phyloP scores from a whole-genome alignment of 2,797 vertebrate genomes.

The Helostoma temminkii region DNA sequence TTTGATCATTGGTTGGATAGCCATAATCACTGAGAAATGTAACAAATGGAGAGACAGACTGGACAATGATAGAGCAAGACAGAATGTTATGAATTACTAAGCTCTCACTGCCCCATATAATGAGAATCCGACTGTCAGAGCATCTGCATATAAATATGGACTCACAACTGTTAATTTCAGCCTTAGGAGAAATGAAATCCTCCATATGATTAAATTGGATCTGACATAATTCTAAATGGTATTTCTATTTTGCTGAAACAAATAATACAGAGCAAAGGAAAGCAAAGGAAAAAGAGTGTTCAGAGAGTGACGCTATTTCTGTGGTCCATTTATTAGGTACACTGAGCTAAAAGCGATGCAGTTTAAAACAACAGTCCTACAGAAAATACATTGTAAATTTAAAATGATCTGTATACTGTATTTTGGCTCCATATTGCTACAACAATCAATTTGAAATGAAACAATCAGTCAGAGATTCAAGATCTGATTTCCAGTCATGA shows the following conservation, averaged over 20 bases:
- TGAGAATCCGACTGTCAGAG: not conserved
- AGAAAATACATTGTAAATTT: too few species aligned
- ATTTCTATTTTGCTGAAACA: not conserved
- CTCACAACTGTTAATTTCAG: not conserved
- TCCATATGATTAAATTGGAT: not conserved
- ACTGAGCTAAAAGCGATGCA: too few species aligned
- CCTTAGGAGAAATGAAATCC: not conserved
- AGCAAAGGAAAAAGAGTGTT: too few species aligned
- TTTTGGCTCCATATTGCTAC: too few species aligned
- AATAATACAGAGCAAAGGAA: constrained; percentile 6
- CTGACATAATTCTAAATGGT: not conserved
- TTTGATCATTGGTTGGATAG: not conserved
- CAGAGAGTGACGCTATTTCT: not conserved
- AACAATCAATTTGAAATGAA: too few species aligned
- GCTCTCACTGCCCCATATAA: not conserved
- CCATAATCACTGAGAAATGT: not conserved
- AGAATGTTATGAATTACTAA: not conserved
- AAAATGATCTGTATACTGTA: too few species aligned
- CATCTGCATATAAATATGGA: not conserved
- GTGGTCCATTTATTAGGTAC: too few species aligned
- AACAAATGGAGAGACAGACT: not conserved
- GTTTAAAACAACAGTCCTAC: too few species aligned
- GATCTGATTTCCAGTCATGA: too few species aligned
- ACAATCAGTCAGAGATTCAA: too few species aligned
- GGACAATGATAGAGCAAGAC: not conserved